These are phyloP conservation scores for Oryzias dopingdopingensis DNA, from an alignment of 2,797 vertebrate species.

Conservation along the genomic window DNA sequence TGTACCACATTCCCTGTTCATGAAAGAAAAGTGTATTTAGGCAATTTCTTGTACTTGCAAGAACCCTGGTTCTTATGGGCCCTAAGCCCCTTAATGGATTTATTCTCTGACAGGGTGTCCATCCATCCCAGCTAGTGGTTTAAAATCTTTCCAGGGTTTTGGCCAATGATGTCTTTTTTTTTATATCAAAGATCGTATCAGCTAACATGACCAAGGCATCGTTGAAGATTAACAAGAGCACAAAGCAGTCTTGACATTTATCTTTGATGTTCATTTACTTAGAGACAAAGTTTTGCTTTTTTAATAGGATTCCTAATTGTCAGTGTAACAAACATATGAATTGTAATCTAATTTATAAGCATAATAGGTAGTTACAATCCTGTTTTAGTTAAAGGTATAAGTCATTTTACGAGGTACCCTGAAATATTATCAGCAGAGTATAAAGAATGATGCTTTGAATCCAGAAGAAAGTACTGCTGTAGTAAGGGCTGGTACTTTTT, in stretches of 20 bases:
- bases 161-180: constrained; percentile 15
- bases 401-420: too few species aligned
- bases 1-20: constrained; percentile 18
- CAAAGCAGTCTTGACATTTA: constrained; percentile 58
- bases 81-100: constrained; percentile 7
- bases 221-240: constrained; percentile 19
- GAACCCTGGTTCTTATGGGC: constrained; percentile 24
- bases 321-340: too few species aligned
- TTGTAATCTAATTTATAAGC: too few species aligned
- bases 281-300: constrained; percentile 60
- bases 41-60: constrained; percentile 36
- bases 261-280: constrained; percentile 48
- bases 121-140: constrained; percentile 40
- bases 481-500: too few species aligned
- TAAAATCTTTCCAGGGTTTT: constrained; percentile 14
- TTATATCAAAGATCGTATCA: constrained; percentile 17
- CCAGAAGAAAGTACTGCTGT: too few species aligned
- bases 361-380: too few species aligned
- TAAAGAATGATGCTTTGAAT: too few species aligned
- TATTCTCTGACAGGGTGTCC: constrained; percentile 22
- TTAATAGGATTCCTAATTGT: constrained; percentile 58
- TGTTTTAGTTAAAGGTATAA: too few species aligned
- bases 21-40: constrained; percentile 30
- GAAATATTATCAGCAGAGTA: too few species aligned
- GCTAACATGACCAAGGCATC: constrained; percentile 17